These are phyloP conservation scores for Pluvialis apricaria DNA, from an alignment of 2,113 vertebrate species.

Conservation along the genomic window DNA sequence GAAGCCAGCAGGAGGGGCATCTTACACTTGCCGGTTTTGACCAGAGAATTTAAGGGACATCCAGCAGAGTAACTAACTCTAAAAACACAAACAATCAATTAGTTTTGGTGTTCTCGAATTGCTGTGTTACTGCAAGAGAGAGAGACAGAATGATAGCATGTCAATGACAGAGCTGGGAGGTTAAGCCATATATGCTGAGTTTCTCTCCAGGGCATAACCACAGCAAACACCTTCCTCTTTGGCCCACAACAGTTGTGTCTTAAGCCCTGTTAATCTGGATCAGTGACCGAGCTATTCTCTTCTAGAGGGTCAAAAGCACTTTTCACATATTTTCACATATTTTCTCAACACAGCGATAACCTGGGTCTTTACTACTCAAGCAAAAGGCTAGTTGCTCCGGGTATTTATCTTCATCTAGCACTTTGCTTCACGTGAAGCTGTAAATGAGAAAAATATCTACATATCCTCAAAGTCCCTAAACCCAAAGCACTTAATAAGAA, in stretches of 20 bases:
- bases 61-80: not conserved
- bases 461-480: not conserved
- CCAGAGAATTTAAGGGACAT: not conserved
- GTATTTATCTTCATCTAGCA: not conserved
- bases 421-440: not conserved
- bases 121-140: not conserved
- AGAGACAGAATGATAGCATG: not conserved
- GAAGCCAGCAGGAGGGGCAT: not conserved
- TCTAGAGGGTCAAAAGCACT: not conserved
- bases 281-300: not conserved
- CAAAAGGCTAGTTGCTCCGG: not conserved
- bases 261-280: not conserved
- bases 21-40: not conserved
- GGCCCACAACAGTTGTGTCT: not conserved
- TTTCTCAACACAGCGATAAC: not conserved
- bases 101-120: not conserved
- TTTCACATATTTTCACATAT: not conserved
- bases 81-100: not conserved
- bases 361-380: not conserved
- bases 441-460: not conserved
- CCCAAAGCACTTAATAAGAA: slow-evolving; percentile 4
- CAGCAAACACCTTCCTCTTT: not conserved
- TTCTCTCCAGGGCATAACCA: not conserved
- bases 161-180: not conserved
- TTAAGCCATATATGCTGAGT: not conserved